Percentiles rank a stretch among this genome's conserved stretches.
Conservation (phyloP, 2,888 invertebrate species). For the Onchidella celtica region DNA sequence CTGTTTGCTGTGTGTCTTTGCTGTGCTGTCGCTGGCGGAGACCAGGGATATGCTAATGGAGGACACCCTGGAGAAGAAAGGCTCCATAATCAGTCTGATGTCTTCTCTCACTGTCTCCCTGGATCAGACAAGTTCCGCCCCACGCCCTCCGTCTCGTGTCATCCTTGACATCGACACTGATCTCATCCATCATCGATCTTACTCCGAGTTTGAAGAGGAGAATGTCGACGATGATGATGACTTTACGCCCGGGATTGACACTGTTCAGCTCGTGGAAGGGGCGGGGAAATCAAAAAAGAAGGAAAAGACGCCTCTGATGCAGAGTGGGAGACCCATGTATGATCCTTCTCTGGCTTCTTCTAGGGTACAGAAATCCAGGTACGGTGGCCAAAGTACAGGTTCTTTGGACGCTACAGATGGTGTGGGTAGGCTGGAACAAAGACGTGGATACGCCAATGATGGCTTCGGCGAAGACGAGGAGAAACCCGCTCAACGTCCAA, state of each 20-base stretch:
- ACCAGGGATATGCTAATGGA: conserved; percentile 34
- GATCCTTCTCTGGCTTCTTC: not conserved
- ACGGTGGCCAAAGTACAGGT: not conserved
- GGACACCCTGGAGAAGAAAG: conserved; percentile 16
- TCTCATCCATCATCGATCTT: conserved; percentile 35
- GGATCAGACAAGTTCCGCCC: not conserved
- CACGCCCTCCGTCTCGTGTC: not conserved
- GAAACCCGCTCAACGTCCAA: not conserved
- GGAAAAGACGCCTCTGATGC: conserved; percentile 15
- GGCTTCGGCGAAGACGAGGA: too few relatives aligned
- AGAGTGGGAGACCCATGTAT: not conserved
- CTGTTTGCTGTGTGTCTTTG: conserved; percentile 13
- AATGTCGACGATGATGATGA: not conserved
- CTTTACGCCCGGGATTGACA: not conserved
- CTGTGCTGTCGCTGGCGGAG: conserved; percentile 19
- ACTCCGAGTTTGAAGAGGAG: conserved; percentile 36
- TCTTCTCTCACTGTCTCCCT: not conserved
- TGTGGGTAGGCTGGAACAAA: not conserved
- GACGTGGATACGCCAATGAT: not conserved
- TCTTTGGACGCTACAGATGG: not conserved
- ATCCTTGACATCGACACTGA: conserved; percentile 35
- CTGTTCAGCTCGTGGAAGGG: not conserved
- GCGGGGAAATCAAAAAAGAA: not conserved
- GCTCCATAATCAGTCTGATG: not conserved
- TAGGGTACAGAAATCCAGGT: not conserved